A percentile compares a stretch with the other conserved stretches of the same genome.
Evolutionary conservation across 2,113 vertebrate genomes (phyloP).

Genomic region (Tichodroma muraria): DNA sequence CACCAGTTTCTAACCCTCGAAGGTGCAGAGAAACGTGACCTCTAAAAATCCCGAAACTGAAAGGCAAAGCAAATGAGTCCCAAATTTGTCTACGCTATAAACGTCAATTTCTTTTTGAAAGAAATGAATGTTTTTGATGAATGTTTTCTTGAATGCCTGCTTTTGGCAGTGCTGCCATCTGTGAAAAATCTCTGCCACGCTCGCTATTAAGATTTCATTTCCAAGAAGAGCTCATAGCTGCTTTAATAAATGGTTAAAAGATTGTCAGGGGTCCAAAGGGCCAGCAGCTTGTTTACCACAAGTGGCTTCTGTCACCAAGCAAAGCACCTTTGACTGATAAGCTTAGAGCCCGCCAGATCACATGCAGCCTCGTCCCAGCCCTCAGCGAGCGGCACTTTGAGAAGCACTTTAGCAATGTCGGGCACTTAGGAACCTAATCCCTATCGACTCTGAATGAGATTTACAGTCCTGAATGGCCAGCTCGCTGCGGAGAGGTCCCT

Average conservation of each 20-base stretch:
- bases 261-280: slow-evolving; percentile 16
- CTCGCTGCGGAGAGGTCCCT: background rate
- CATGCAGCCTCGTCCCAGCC: background rate
- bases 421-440: slow-evolving; percentile 34
- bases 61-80: slow-evolving; percentile 50
- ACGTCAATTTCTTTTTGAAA: slow-evolving; percentile 58
- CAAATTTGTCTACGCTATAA: slow-evolving; percentile 57
- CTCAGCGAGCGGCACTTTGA: background rate
- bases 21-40: slow-evolving; percentile 27
- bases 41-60: slow-evolving; percentile 32
- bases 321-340: slow-evolving; percentile 50
- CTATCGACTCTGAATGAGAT: slow-evolving; percentile 15
- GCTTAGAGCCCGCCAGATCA: background rate
- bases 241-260: slow-evolving; percentile 49
- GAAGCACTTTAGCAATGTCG: background rate
- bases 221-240: background rate
- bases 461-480: background rate
- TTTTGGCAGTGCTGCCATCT: slow-evolving; percentile 61
- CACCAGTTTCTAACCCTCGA: background rate
- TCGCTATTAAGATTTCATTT: slow-evolving; percentile 27
- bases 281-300: slow-evolving; percentile 30
- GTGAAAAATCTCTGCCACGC: slow-evolving; percentile 48
- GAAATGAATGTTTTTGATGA: slow-evolving; percentile 63
- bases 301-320: slow-evolving; percentile 47
- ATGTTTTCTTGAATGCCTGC: slow-evolving; percentile 56